Evolutionary conservation across 2,888 invertebrate species (phyloP), one percentile per base, ranked within the genome.

Genomic region (Chymomyza fuscimana): DNA sequence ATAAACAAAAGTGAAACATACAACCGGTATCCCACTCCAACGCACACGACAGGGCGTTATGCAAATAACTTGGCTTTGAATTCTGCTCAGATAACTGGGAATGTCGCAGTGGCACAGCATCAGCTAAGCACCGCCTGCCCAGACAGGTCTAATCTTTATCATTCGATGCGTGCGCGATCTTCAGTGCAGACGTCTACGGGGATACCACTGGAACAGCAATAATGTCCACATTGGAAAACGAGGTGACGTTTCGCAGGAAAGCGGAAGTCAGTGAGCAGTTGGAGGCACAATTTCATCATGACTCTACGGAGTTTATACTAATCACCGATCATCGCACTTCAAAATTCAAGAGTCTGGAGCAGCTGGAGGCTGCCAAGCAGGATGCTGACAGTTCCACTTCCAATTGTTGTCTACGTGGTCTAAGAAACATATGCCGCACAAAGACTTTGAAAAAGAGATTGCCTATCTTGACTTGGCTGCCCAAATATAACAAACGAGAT

Each of bases 391-490:
- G 52, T 10, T 70, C 76, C 2, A 54, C 63, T 5, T 52, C 65
- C 4, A 56, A 69, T 63, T 81, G 81, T 7, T 89, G 82, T 29
- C 32, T 62, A 22, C 77, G 61, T 22, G 82, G 70, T 16, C 59
- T 66, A 22, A 91, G 93, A 9, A 93, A 92, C 73, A 67, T 90
- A 4, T 94, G 94, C 85, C 95, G 95, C 71, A 94, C 94, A 89
- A 96, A 95, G 92, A 95, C 94, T 66, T 92, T 97, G 10, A 93
- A 94, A 91, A 95, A 95, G 90, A 93, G 96, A 62, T 85, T 97
- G 62, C 97, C 97, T 10, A 93, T 97, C 60, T 90, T 95, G 16
- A 92, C 90, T 65, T 97, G 97, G 97, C 90, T 97, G 78, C 96
- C 96, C 12, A 94, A 92, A 74, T 97, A 97, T 92, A 94, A 93